Percentiles rank a stretch among this genome's conserved stretches.
Evolutionary conservation across 2,113 vertebrate genomes (phyloP).

Genomic region (Amazona guildingii): DNA sequence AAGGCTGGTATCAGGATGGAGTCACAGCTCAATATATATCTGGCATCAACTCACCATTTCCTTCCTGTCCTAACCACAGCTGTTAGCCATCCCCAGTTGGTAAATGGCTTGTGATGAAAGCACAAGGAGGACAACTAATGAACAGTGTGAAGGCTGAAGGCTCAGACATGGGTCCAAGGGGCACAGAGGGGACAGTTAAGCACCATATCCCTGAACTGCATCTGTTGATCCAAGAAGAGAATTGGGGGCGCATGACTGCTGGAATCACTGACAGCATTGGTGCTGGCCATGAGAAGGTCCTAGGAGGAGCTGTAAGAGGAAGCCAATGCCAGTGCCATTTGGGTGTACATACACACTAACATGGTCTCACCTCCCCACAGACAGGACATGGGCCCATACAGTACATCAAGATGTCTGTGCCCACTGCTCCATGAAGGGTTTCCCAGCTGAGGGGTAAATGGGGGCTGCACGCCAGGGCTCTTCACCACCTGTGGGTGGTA

Average conservation of each 20-base stretch:
- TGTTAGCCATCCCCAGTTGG: neutral
- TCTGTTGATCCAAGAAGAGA: neutral
- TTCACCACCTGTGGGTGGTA: neutral
- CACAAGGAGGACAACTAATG: neutral
- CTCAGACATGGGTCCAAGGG: neutral
- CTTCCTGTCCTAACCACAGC: neutral
- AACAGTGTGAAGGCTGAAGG: neutral
- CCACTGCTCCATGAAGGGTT: neutral
- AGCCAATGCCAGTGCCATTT: rapidly evolving
- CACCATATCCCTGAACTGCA: neutral
- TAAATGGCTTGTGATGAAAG: neutral
- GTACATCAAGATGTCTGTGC: neutral
- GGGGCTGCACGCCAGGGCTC: neutral
- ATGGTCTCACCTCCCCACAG: neutral
- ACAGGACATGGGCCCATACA: neutral
- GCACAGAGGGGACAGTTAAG: neutral
- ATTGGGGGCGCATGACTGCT: neutral
- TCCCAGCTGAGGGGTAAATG: neutral
- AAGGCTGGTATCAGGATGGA: neutral
- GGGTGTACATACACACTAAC: no score
- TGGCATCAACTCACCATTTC: neutral
- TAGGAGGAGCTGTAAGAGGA: neutral
- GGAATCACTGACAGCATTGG: neutral
- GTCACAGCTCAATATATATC: neutral
- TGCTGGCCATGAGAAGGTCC: neutral